phyloP scores from a whole-genome alignment of 2,797 vertebrate genomes.

The Paramormyrops hopkinsi region DNA sequence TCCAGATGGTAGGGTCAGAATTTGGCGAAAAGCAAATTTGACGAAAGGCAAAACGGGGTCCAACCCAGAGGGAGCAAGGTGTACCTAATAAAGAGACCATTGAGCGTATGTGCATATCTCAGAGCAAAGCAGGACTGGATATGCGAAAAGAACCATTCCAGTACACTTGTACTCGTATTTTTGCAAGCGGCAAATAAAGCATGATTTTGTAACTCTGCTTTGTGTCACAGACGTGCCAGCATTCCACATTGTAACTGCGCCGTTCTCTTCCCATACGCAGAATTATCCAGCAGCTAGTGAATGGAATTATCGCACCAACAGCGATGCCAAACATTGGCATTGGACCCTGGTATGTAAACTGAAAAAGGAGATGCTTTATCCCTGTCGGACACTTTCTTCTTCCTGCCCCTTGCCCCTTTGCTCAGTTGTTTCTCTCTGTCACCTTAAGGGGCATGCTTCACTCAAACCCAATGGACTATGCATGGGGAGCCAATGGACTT shows the following conservation, averaged over 20 bases:
- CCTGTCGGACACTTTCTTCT: neutral
- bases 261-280: constrained; percentile 49
- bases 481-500: constrained; percentile 92
- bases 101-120: neutral
- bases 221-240: neutral
- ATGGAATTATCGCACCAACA: constrained; percentile 91
- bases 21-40: neutral
- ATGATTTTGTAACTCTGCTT: neutral
- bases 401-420: neutral
- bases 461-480: constrained; percentile 97
- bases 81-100: neutral
- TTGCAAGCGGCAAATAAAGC: neutral
- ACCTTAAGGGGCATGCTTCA: constrained; percentile 86
- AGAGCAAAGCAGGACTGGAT: neutral
- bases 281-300: constrained; percentile 95
- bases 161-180: neutral
- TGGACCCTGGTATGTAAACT: constrained; percentile 78
- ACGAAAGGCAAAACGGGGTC: neutral
- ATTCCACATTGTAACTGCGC: neutral
- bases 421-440: neutral
- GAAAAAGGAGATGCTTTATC: neutral
- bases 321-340: constrained; percentile 88
- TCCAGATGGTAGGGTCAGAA: neutral
- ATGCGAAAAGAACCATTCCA: neutral
- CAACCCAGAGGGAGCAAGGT: neutral